A percentile compares a stretch with the other conserved stretches of the same genome.
Evolutionary conservation across 2,888 invertebrate species (phyloP).

Genomic region (Escarpia spicata): DNA sequence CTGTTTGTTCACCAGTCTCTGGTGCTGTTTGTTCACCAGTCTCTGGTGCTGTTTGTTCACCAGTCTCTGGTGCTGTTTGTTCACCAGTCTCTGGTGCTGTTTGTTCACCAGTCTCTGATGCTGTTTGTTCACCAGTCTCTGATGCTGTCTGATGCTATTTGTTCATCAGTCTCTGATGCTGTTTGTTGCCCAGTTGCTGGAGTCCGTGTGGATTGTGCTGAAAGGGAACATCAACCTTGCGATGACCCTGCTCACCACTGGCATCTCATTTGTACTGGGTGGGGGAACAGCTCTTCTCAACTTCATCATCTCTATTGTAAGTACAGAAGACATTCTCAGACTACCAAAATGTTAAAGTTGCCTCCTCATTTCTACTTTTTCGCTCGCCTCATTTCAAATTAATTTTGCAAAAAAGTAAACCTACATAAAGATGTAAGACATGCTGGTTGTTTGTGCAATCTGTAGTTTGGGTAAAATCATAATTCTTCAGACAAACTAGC

Average conservation of each 20-base stretch:
- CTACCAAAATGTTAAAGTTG: no score
- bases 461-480: no score
- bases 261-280: constrained; percentile 85
- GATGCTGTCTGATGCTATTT: constrained; percentile 65
- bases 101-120: background rate
- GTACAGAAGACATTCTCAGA: no score
- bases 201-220: constrained; percentile 88
- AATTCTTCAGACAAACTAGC: no score
- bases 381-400: no score
- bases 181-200: constrained; percentile 71
- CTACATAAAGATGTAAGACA: no score
- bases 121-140: constrained; percentile 65
- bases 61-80: background rate
- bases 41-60: constrained; percentile 17
- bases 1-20: constrained; percentile 69
- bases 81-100: constrained; percentile 69
- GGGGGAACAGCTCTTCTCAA: constrained; percentile 65
- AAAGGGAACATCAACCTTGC: constrained; percentile 90
- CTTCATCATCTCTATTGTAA: constrained; percentile 57
- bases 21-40: constrained; percentile 17
- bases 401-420: no score
- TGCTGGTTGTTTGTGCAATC: no score
- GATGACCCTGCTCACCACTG: constrained; percentile 85
- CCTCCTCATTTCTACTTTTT: no score
- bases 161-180: background rate